Evolutionary conservation across 1,140 invertebrate species (phyloP).

Genomic region (Aporrectodea caliginosa): DNA sequence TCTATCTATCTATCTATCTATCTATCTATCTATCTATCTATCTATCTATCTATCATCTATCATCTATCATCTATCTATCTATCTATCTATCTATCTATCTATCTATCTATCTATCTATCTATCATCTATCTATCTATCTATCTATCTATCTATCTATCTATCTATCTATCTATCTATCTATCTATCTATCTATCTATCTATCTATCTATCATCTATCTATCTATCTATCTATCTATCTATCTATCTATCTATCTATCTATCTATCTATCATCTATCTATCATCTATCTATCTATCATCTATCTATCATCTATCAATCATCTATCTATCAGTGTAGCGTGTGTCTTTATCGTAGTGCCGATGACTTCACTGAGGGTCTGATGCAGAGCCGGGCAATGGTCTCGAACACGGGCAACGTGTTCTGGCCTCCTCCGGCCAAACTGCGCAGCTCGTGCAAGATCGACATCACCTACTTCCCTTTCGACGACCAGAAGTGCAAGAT

Average conservation of each 20-base stretch:
- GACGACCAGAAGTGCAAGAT: conserved; percentile 36
- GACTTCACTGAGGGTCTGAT: conserved; percentile 95
- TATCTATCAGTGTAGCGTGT: background rate
- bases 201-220: background rate
- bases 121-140: background rate
- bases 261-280: background rate
- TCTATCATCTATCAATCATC: background rate
- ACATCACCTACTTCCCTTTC: conserved; percentile 36
- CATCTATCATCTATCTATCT: too few relatives aligned
- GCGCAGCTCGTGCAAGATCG: conserved; percentile 36
- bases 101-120: background rate
- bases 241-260: background rate
- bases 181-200: background rate
- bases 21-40: background rate
- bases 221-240: background rate
- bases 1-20: background rate
- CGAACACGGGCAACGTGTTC: conserved; percentile 82
- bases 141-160: background rate
- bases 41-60: background rate
- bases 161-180: background rate
- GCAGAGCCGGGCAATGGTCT: conserved; percentile 91
- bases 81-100: background rate
- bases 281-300: background rate
- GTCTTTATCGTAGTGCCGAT: conserved; percentile 68
- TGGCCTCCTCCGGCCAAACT: conserved; percentile 58